Conservation (phyloP, 2,888 invertebrate genomes). For the Branchinecta sandiegonensis region DNA sequence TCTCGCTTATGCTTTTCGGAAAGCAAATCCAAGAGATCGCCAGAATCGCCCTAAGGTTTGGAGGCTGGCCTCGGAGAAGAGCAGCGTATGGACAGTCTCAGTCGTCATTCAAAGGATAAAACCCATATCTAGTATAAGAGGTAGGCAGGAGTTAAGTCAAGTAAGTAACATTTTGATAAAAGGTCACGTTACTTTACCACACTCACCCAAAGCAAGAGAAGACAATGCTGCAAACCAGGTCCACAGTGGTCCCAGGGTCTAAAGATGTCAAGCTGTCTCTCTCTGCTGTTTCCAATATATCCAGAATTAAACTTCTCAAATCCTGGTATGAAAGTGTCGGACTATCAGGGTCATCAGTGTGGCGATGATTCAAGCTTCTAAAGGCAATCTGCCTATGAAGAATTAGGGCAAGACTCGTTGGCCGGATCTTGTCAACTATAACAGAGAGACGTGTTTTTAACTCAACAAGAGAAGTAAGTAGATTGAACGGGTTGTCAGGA, state of each 20-base stretch:
- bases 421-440: conserved; percentile 5
- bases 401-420: conserved; percentile 9
- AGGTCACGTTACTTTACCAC: too few species aligned
- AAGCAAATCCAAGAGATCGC: too few species aligned
- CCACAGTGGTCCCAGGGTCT: background rate
- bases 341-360: background rate
- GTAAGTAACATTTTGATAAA: too few species aligned
- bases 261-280: background rate
- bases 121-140: too few species aligned
- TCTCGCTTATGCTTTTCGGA: too few species aligned
- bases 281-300: background rate
- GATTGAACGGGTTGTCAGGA: too few species aligned
- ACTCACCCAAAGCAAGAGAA: background rate
- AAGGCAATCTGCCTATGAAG: conserved; percentile 11
- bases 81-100: too few species aligned
- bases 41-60: too few species aligned
- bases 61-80: too few species aligned
- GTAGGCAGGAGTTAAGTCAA: too few species aligned
- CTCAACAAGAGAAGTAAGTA: background rate
- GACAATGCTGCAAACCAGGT: conserved; percentile 9
- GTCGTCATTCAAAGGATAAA: too few species aligned
- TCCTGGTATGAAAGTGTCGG: background rate
- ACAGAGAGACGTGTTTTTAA: background rate
- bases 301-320: background rate
- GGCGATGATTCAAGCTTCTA: background rate